Evolutionary conservation across 2,113 vertebrate species (phyloP), one percentile per base, ranked within the genome.

Genomic region (Uropsilus gracilis): DNA sequence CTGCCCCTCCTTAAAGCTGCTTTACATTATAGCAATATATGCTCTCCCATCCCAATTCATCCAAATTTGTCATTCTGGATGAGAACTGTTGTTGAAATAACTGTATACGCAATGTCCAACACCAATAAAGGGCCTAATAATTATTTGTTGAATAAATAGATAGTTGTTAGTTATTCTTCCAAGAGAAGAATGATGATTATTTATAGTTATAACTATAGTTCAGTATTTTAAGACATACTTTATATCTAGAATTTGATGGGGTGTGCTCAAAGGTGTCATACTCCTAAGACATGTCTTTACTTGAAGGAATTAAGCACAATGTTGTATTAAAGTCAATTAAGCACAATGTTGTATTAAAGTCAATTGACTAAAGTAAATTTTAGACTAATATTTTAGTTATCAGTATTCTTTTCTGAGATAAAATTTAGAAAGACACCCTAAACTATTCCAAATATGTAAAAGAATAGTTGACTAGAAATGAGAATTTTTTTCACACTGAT

Each of bases 251-350:
- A 59, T 83, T 83, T 42, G 63, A 75, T 63, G 37, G 16, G 28
- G 5, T 39, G 4, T 9, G 71, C 46, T 68, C 32, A 63, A 59
- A 94, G 2, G 1, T n/a, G n/a, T 32, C 34, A 73, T 16, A 78
- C 18, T 84, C 28, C 3, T 73, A n/a, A 68, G 53, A 91, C 28
- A 10, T 53, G 50, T 20, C 2, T 34, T 81, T 26, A 37, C 28
- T 42, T 53, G 37, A 6, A 69, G 50, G 50, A 18, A 86, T 91
- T 88, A 14, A 89, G 20, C 1, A 90, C 0, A 76, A 66, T 26
- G 66, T 20, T 83, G 17, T 86, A 94, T 37, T 81, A 85, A 91
- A 61, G 24, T n/a, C n/a, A 18, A 86, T 91, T 88, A 14, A 89
- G 20, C 1, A 90, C 0, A 76, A 66, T 26, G 66, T 20, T 83